Conservation (phyloP, 2,888 invertebrate genomes). For the Luffia ferchaultella region DNA sequence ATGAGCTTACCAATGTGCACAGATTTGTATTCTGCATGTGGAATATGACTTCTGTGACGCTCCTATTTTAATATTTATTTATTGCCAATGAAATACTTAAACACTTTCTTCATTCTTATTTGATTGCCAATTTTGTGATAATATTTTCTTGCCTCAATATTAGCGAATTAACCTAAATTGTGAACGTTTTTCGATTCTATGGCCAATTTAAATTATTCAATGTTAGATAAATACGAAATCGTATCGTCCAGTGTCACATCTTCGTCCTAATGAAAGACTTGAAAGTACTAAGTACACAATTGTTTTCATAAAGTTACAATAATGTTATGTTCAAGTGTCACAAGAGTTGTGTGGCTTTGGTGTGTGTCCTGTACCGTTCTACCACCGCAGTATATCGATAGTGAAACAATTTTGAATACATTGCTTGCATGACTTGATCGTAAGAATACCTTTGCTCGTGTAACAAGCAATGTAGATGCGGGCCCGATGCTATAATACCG, state of each 20-base stretch:
- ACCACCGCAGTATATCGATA: no score
- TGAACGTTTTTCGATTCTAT: not conserved
- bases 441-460: no score
- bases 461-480: no score
- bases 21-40: conserved; percentile 28
- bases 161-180: conserved; percentile 20
- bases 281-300: conserved; percentile 50
- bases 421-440: no score
- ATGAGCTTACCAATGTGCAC: conserved; percentile 14
- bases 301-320: conserved; percentile 5
- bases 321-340: not conserved
- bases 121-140: conserved; percentile 49
- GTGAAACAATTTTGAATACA: no score
- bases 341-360: not conserved
- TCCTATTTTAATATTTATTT: not conserved
- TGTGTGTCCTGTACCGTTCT: no score
- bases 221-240: not conserved
- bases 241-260: conserved; percentile 56
- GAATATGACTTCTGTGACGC: conserved; percentile 27
- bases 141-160: conserved; percentile 43
- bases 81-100: not conserved
- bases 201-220: not conserved
- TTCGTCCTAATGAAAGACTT: conserved; percentile 63
- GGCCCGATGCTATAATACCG: no score
- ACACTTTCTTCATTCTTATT: not conserved